Evolutionary conservation across 2,888 invertebrate species (phyloP).

Genomic region (Chironomus tentans): DNA sequence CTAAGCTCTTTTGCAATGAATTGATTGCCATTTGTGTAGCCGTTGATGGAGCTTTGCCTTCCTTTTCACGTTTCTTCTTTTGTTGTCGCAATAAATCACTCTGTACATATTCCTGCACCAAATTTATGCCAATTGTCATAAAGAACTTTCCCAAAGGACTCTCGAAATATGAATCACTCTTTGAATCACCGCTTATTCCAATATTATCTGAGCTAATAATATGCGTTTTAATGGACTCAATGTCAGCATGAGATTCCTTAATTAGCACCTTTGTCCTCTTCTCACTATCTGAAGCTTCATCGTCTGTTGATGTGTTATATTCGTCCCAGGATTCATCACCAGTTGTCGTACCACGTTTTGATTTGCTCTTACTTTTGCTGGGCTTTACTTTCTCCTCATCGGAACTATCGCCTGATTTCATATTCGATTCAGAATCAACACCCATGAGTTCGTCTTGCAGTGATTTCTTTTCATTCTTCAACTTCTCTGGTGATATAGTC

Average conservation of each 20-base stretch:
- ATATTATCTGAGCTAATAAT: slow-evolving; percentile 42
- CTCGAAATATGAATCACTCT: slow-evolving; percentile 67
- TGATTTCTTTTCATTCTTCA: slow-evolving; percentile 43
- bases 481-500: slow-evolving; percentile 52
- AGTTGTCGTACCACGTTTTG: slow-evolving; percentile 36
- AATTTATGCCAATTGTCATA: slow-evolving; percentile 79
- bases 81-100: slow-evolving; percentile 82
- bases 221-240: slow-evolving; percentile 45
- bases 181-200: slow-evolving; percentile 39
- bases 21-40: slow-evolving; percentile 69
- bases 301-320: slow-evolving; percentile 44
- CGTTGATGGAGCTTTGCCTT: slow-evolving; percentile 54
- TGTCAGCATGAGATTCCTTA: slow-evolving; percentile 48
- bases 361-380: slow-evolving; percentile 32
- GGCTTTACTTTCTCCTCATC: slow-evolving; percentile 31
- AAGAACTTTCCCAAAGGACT: slow-evolving; percentile 84
- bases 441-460: slow-evolving; percentile 6
- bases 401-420: slow-evolving; percentile 10
- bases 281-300: slow-evolving; percentile 45
- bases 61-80: slow-evolving; percentile 69
- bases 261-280: slow-evolving; percentile 44
- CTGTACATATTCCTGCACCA: slow-evolving; percentile 89
- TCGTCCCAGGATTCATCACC: slow-evolving; percentile 55
- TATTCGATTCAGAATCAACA: slow-evolving; percentile 8
- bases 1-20: slow-evolving; percentile 74